Evolutionary conservation across 1,140 invertebrate genomes (phyloP).

Genomic region (Temnothorax nylanderi): DNA sequence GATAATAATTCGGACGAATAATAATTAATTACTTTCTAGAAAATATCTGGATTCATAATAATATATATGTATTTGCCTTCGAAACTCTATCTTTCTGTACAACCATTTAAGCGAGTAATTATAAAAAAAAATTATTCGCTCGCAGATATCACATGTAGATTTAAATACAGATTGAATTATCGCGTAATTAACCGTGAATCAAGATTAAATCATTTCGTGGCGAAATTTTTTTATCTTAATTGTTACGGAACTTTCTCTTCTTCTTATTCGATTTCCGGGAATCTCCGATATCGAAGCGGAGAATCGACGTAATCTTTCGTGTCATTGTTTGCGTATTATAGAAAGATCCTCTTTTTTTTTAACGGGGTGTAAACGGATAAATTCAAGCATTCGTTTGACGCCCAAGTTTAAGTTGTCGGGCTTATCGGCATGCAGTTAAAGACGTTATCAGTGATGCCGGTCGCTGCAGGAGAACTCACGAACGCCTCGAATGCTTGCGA

Average conservation of each 20-base stretch:
- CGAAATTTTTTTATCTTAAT: background rate
- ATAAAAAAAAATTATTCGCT: background rate
- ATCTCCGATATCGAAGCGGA: background rate
- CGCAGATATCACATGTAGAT: background rate
- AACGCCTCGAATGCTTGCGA: conserved; percentile 22
- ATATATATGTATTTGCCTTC: background rate
- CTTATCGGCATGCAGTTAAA: conserved; percentile 44
- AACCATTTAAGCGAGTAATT: background rate
- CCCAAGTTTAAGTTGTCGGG: background rate
- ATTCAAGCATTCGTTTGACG: conserved; percentile 10
- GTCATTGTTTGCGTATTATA: background rate
- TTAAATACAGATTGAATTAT: conserved; percentile 9
- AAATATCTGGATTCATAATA: background rate
- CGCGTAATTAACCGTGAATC: background rate
- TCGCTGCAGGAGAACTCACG: conserved; percentile 39
- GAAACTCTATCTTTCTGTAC: background rate
- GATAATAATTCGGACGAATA: background rate
- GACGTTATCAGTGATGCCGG: conserved; percentile 36
- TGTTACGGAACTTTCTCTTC: background rate
- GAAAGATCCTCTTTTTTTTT: background rate
- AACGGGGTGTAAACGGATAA: conserved; percentile 23
- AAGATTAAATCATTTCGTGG: background rate
- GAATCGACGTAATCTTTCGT: background rate
- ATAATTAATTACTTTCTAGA: conserved; percentile 2
- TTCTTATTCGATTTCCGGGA: background rate